These are phyloP conservation scores for Bombyx huttoni DNA, from an alignment of 2,888 invertebrate species.

Conservation along the genomic window DNA sequence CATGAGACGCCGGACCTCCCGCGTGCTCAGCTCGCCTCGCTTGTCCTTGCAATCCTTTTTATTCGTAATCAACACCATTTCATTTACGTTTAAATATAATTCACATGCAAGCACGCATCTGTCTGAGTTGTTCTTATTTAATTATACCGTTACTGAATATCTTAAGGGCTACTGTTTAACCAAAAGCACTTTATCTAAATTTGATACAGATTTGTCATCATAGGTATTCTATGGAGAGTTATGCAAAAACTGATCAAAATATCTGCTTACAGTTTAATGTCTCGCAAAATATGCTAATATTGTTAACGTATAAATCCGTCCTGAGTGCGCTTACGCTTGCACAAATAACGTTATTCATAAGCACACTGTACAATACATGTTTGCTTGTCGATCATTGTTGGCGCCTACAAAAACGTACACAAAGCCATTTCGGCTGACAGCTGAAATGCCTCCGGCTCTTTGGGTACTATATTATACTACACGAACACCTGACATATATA, in stretches of 20 bases:
- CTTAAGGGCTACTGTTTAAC: too few species aligned
- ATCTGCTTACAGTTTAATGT: background rate
- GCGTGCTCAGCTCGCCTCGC: constrained; percentile 32
- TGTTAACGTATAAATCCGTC: constrained; percentile 37
- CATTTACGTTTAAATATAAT: too few species aligned
- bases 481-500: background rate
- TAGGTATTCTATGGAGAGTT: background rate
- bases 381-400: constrained; percentile 63
- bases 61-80: background rate
- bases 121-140: too few species aligned
- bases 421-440: constrained; percentile 48
- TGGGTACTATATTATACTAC: background rate
- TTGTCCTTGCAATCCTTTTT: constrained; percentile 44
- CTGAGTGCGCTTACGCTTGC: constrained; percentile 36
- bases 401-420: constrained; percentile 42
- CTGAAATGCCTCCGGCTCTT: constrained; percentile 28
- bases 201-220: background rate
- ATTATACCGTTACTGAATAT: too few species aligned
- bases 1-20: constrained; percentile 67
- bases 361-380: constrained; percentile 50
- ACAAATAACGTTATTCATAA: constrained; percentile 58
- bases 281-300: constrained; percentile 42
- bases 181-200: too few species aligned
- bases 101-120: too few species aligned
- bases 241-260: background rate